These are phyloP conservation scores for Sinotaia quadrata DNA, from an alignment of 2,888 invertebrate genomes.

Conservation along the genomic window DNA sequence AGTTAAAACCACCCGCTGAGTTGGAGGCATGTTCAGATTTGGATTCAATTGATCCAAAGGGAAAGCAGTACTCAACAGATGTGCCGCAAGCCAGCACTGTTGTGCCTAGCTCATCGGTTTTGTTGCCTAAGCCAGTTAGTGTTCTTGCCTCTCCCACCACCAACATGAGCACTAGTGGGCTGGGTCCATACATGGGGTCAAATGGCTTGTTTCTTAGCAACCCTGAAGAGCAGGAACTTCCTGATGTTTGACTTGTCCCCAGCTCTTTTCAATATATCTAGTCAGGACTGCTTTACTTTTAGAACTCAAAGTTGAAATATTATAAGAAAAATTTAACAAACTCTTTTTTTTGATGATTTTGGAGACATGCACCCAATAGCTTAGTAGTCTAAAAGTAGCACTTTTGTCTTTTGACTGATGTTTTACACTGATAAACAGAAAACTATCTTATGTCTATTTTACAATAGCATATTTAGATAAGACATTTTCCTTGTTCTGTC, in stretches of 20 bases:
- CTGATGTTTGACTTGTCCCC: conserved; percentile 11
- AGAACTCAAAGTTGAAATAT: no score
- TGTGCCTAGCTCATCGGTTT: conserved; percentile 4
- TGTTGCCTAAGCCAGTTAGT: conserved; percentile 8
- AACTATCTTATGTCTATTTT: no score
- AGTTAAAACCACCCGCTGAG: conserved; percentile 81
- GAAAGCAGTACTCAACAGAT: conserved; percentile 56
- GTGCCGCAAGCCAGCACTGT: conserved; percentile 32
- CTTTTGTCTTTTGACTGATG: neutral
- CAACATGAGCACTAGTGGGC: conserved; percentile 5
- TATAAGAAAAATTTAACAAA: no score
- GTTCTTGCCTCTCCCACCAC: conserved; percentile 4
- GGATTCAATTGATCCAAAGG: conserved; percentile 54
- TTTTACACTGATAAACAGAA: no score
- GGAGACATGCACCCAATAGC: neutral
- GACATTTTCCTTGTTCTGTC: no score
- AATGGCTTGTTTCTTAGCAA: conserved; percentile 22
- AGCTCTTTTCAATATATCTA: no score
- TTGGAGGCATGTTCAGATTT: conserved; percentile 44
- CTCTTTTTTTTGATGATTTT: neutral
- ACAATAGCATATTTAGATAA: no score
- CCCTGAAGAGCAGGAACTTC: conserved; percentile 15
- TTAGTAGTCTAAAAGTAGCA: neutral
- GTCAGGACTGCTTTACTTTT: no score
- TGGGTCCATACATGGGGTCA: conserved; percentile 17